These are phyloP conservation scores for Ophion obscuratus DNA, from an alignment of 2,888 invertebrate genomes.

Conservation along the genomic window DNA sequence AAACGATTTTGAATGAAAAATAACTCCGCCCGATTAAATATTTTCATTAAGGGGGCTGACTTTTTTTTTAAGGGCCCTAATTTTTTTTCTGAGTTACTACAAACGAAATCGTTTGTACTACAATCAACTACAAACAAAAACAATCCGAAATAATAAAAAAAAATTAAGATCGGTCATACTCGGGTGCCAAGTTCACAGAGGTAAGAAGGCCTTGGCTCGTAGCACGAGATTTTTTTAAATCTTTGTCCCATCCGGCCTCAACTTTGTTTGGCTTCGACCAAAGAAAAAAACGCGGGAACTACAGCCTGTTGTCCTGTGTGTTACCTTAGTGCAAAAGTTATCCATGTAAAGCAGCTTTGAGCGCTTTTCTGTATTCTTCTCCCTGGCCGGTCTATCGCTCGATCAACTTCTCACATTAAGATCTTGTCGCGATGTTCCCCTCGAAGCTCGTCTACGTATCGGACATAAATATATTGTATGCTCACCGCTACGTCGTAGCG, in stretches of 20 bases:
- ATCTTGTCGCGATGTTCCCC: constrained; percentile 10
- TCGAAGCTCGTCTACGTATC: background rate
- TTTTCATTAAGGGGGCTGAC: no score
- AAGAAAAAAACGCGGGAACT: background rate
- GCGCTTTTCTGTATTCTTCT: constrained; percentile 19
- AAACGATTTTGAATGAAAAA: no score
- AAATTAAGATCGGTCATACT: no score
- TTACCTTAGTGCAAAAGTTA: constrained; percentile 28
- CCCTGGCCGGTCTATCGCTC: constrained; percentile 29
- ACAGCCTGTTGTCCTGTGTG: constrained; percentile 15
- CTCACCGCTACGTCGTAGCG: no score
- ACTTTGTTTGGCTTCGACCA: constrained; percentile 8
- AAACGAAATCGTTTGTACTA: no score
- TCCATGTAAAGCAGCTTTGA: constrained; percentile 34
- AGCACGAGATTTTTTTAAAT: constrained; percentile 13
- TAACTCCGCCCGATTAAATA: no score
- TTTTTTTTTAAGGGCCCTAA: no score
- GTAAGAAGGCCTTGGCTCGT: constrained; percentile 14
- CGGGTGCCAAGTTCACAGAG: no score
- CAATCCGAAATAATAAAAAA: no score
- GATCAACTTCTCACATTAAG: constrained; percentile 50
- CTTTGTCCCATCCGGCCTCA: constrained; percentile 16
- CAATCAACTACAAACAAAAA: no score
- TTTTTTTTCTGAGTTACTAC: no score
- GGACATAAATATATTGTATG: no score